Percentiles rank a stretch among this genome's conserved stretches.
Conservation (phyloP, 2,113 vertebrate genomes). For the Shinisaurus crocodilurus region DNA sequence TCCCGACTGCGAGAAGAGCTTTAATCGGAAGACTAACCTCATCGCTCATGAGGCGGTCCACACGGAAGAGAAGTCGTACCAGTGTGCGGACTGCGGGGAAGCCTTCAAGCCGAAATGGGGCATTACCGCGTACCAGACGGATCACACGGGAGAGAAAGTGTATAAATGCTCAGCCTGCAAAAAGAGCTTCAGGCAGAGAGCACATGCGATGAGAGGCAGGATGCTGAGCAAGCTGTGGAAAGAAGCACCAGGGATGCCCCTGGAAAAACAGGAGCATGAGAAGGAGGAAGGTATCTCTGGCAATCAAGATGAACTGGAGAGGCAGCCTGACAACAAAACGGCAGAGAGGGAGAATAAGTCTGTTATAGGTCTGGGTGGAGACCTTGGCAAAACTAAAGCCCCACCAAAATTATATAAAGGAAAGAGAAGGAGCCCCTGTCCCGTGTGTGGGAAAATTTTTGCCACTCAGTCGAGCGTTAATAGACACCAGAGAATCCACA, state of each 20-base stretch:
- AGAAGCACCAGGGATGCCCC: not conserved
- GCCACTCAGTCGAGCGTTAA: constrained; percentile 36
- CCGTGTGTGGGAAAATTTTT: not conserved
- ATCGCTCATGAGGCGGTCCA: not conserved
- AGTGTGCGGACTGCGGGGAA: constrained; percentile 12
- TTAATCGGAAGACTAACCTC: constrained; percentile 80
- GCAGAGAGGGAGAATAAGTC: no score
- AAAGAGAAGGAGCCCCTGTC: not conserved
- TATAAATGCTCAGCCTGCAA: constrained; percentile 83
- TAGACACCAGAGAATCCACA: constrained; percentile 52
- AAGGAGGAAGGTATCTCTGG: not conserved
- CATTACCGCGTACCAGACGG: constrained; percentile 82
- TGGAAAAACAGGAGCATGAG: not conserved
- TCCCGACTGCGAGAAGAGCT: constrained; percentile 83
- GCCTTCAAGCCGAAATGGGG: constrained; percentile 31
- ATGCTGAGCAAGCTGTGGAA: not conserved
- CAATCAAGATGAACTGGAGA: not conserved
- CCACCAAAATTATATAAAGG: not conserved
- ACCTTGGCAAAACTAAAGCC: not conserved
- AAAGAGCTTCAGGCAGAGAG: constrained; percentile 70
- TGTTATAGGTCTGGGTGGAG: not conserved
- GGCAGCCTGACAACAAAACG: not conserved
- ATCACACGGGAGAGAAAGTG: constrained; percentile 85
- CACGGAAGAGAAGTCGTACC: not conserved
- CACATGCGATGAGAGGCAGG: constrained; percentile 2